Evolutionary conservation across 2,888 invertebrate species (phyloP).

Genomic region (Agrochola lota): DNA sequence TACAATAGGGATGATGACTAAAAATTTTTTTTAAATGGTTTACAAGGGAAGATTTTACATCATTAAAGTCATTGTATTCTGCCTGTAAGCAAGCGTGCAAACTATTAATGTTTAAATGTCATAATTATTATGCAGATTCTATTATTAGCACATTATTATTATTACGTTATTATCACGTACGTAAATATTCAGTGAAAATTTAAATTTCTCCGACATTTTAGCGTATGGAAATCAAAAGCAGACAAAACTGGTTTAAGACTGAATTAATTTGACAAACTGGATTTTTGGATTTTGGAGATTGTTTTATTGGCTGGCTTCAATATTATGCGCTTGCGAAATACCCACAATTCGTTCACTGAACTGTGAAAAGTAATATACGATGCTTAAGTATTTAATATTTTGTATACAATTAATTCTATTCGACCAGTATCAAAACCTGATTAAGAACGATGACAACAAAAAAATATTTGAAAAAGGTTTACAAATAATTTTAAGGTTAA

Average conservation of each 20-base stretch:
- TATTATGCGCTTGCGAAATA: slow-evolving; percentile 1
- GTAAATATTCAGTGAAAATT: neutral
- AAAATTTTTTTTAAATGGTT: no score
- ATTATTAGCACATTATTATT: no score
- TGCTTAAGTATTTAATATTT: neutral
- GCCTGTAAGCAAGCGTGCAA: no score
- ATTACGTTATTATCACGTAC: no score
- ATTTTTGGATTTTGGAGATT: neutral
- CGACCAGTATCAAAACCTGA: neutral
- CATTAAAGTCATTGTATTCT: no score
- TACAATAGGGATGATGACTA: no score
- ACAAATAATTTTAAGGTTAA: neutral
- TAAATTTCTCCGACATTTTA: neutral
- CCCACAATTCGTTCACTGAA: neutral
- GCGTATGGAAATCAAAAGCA: no score
- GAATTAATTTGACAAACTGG: no score
- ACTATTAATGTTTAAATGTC: no score
- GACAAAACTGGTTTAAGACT: neutral
- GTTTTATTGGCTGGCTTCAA: slow-evolving; percentile 5
- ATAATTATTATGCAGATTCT: no score
- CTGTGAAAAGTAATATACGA: neutral
- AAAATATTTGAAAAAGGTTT: neutral
- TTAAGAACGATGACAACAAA: neutral
- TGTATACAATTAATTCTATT: neutral
- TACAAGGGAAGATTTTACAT: no score